Evolutionary conservation across 2,797 vertebrate species (phyloP).

Genomic region (Falco cherrug): DNA sequence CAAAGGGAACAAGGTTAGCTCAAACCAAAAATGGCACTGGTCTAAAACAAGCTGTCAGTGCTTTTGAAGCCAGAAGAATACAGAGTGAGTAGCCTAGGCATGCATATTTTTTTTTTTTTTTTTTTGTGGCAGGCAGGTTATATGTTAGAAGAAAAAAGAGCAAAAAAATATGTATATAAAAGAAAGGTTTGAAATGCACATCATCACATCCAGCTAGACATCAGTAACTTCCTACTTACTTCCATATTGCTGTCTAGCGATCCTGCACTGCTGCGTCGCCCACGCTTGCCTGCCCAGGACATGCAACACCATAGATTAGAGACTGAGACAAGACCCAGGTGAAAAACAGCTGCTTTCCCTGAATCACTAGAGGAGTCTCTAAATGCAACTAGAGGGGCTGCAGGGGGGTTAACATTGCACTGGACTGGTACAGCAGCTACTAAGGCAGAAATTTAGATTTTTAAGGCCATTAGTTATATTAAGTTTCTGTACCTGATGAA

Average conservation of each 20-base stretch:
- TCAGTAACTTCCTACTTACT: constrained; percentile 92
- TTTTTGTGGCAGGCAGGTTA: constrained; percentile 88
- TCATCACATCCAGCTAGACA: constrained; percentile 88
- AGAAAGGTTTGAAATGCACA: constrained; percentile 85
- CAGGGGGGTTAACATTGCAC: neutral
- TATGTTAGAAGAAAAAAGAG: constrained; percentile 74
- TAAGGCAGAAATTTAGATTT: neutral
- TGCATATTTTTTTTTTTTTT: constrained; percentile 78
- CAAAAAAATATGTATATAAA: constrained; percentile 81
- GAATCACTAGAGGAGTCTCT: constrained; percentile 68
- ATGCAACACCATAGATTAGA: constrained; percentile 97
- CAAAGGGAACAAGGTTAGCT: constrained; percentile 77
- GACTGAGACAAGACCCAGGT: constrained; percentile 85
- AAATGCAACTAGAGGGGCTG: constrained; percentile 24
- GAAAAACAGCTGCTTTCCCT: constrained; percentile 75
- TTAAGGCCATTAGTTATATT: neutral
- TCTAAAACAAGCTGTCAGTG: constrained; percentile 80
- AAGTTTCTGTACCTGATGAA: neutral
- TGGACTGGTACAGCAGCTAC: neutral
- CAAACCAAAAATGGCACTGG: constrained; percentile 80
- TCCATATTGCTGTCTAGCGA: constrained; percentile 99
- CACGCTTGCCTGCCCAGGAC: constrained; percentile 99
- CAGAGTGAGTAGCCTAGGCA: constrained; percentile 90
- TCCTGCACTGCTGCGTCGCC: constrained; percentile 99
- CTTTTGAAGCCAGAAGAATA: constrained; percentile 68